phyloP scores from a whole-genome alignment of 2,888 invertebrate genomes.

The Amphipoea lucens region DNA sequence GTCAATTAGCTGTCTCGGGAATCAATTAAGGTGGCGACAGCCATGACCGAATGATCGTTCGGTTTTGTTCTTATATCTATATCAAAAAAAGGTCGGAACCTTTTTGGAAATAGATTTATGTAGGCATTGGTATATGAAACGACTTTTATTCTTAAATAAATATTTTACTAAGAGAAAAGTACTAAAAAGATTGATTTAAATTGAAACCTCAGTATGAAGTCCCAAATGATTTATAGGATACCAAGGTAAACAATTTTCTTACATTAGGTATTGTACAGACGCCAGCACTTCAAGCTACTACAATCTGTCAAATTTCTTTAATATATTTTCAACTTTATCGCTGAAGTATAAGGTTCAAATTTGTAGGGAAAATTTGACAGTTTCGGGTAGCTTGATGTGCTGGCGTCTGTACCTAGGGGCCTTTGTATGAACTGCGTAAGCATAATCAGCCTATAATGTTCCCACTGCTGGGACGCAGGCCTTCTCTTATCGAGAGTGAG shows the following conservation, averaged over 20 bases:
- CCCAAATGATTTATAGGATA: too few relatives aligned
- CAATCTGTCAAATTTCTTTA: too few relatives aligned
- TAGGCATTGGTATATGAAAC: background rate
- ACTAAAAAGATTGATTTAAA: background rate
- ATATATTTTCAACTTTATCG: too few relatives aligned
- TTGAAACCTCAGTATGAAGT: background rate
- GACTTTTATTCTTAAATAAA: background rate
- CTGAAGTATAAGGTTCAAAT: too few relatives aligned
- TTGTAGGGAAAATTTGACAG: too few relatives aligned
- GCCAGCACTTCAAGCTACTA: too few relatives aligned
- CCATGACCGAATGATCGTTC: slow-evolving; percentile 17
- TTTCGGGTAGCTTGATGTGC: too few relatives aligned
- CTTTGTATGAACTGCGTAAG: background rate
- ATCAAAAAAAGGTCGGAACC: background rate
- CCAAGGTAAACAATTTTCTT: background rate
- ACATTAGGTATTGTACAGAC: background rate
- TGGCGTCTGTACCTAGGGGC: background rate
- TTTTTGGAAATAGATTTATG: slow-evolving; percentile 5
- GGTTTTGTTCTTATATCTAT: slow-evolving; percentile 17
- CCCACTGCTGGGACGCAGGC: background rate
- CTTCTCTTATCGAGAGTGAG: background rate
- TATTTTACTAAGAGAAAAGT: too few relatives aligned
- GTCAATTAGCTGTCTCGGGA: slow-evolving; percentile 60
- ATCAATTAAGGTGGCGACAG: slow-evolving; percentile 40
- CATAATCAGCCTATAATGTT: background rate